Conservation (phyloP, 2,113 vertebrate genomes). For the Tragelaphus imberbis region DNA sequence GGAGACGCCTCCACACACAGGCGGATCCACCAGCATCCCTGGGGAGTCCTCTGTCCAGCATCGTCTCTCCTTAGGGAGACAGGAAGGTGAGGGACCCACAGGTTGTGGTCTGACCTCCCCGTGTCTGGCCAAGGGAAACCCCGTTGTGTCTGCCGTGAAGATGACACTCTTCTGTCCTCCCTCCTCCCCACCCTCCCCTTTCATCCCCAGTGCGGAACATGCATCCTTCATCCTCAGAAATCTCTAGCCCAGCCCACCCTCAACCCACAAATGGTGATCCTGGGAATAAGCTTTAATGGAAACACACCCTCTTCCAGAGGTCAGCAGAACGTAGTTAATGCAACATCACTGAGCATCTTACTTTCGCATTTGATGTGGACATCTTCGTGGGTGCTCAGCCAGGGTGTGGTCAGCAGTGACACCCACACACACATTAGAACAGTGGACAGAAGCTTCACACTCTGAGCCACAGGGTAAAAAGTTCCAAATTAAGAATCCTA, state of each 20-base stretch:
- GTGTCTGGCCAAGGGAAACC: fast-evolving
- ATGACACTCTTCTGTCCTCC: neutral
- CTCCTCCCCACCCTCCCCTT: neutral
- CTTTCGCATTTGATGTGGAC: neutral
- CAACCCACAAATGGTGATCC: neutral
- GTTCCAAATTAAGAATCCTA: fast-evolving
- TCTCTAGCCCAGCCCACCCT: fast-evolving
- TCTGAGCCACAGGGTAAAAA: neutral
- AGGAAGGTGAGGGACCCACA: neutral
- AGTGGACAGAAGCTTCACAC: neutral
- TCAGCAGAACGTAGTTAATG: neutral
- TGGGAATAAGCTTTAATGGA: neutral
- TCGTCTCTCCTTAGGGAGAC: neutral
- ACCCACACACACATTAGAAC: fast-evolving
- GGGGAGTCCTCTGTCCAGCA: neutral
- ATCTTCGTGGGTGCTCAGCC: neutral
- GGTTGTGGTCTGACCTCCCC: neutral
- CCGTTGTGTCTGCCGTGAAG: fast-evolving
- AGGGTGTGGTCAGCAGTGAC: neutral
- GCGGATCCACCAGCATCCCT: neutral
- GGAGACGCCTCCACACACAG: neutral
- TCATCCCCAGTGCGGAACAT: neutral
- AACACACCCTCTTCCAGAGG: neutral
- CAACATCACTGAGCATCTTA: fast-evolving
- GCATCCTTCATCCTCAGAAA: neutral